phyloP scores from a whole-genome alignment of 2,888 invertebrate genomes.

The Perizoma flavofasciatum region DNA sequence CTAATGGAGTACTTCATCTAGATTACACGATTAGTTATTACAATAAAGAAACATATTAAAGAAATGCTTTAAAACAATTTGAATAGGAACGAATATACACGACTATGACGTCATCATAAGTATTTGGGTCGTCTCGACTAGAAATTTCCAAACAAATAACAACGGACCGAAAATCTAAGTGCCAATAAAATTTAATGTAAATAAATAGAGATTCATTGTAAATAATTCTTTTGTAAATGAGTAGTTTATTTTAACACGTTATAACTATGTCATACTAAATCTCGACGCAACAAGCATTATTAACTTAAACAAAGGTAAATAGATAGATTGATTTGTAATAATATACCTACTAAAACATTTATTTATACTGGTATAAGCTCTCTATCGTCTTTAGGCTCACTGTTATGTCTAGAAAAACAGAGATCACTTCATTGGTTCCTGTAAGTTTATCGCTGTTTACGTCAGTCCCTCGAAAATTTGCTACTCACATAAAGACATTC shows the following conservation, averaged over 20 bases:
- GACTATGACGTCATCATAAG: conserved; percentile 63
- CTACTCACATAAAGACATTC: conserved; percentile 19
- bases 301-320: conserved; percentile 81
- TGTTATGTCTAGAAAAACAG: conserved; percentile 67
- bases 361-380: conserved; percentile 78
- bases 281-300: conserved; percentile 77
- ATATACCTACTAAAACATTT: conserved; percentile 80
- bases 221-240: conserved; percentile 37
- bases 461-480: conserved; percentile 7
- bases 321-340: conserved; percentile 69
- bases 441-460: conserved; percentile 25
- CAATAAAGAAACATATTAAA: conserved; percentile 45
- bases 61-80: conserved; percentile 53
- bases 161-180: conserved; percentile 57
- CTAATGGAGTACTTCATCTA: conserved; percentile 63
- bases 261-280: conserved; percentile 70
- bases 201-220: conserved; percentile 58
- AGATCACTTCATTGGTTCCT: conserved; percentile 54
- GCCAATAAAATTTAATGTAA: conserved; percentile 54
- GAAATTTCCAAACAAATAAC: conserved; percentile 64
- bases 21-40: conserved; percentile 56
- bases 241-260: conserved; percentile 50
- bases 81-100: conserved; percentile 71
- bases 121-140: conserved; percentile 78
- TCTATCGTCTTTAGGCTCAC: conserved; percentile 79